Base-by-base conservation (phyloP, 2,888 invertebrate genomes). In the Bombylius major region DNA sequence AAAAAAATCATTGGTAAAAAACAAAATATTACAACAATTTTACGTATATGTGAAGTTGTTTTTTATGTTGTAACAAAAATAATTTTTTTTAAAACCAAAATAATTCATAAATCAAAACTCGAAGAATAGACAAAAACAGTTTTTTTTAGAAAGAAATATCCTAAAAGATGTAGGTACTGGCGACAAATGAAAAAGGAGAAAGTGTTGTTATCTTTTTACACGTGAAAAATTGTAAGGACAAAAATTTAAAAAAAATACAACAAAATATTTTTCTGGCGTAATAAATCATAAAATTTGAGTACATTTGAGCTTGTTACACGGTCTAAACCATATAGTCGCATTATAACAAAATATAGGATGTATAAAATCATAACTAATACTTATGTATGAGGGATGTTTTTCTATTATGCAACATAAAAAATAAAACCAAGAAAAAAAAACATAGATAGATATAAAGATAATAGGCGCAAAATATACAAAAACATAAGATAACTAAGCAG, bases 41-140 rank as follows among this genome's bases (percentile, higher is more conserved):
- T 23, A 23, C 23, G 23, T 23, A 23, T 23, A 23, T 23, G 23
- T 23, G 23, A 23, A 23, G 23, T 23, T 23, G 1, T 23, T 23
- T 23, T 23, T 23, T 3, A 23, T 23, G 23, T 23, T 23, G n/a
- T n/a, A 23, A 23, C 23, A 23, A 23, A n/a, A 46, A 45, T 36
- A 50, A 33, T 32, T 32, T 33, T 51, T 56, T 51, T 44, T 45
- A 36, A 58, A 58, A 60, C 60, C 60, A 60, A 60, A 60, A 60
- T 59, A 60, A 60, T 60, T 59, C 58, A 60, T 60, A 60, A 60
- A 60, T 60, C 60, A 60, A 42, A 13, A 36, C 13, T 42, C 11
- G 11, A 42, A 32, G 11, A 42, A 42, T 8, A 42, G 39, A 23
- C 23, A 23, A 23, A 23, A 23, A 23, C 23, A 23, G 2, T 23